phyloP scores from a whole-genome alignment of 1,140 invertebrate genomes.

The Atta colombica region DNA sequence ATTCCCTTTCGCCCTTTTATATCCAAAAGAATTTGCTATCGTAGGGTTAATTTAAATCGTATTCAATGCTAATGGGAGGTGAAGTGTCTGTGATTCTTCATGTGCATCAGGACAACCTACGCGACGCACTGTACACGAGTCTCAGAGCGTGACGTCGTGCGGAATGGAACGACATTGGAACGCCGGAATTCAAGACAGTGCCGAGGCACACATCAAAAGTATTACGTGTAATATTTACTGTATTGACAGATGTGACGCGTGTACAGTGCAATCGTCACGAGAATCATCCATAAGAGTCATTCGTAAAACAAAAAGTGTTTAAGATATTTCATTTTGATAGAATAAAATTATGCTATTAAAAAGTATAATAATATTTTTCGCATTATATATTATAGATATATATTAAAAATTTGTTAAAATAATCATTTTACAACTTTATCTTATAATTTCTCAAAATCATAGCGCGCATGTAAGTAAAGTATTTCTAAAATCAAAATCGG shows the following conservation, averaged over 20 bases:
- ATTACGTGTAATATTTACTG: conserved; percentile 20
- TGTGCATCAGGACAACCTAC: conserved; percentile 64
- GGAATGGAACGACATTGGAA: conserved; percentile 40
- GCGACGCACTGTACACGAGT: conserved; percentile 52
- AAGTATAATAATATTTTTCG: not conserved
- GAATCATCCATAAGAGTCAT: not conserved
- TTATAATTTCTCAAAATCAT: not conserved
- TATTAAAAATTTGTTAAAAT: not conserved
- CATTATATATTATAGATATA: not conserved
- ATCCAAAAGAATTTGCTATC: conserved; percentile 64
- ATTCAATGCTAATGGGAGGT: conserved; percentile 76
- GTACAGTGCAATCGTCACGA: not conserved
- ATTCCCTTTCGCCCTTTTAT: conserved; percentile 29
- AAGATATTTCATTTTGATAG: not conserved
- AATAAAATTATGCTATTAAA: not conserved
- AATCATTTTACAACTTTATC: not conserved
- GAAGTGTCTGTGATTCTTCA: conserved; percentile 68
- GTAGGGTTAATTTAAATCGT: conserved; percentile 72
- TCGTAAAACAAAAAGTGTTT: not conserved
- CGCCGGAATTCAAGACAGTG: conserved; percentile 42
- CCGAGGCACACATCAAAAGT: conserved; percentile 4
- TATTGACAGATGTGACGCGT: not conserved
- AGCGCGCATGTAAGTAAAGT: not conserved
- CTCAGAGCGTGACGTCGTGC: not conserved
- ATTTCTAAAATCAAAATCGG: not conserved